Evolutionary conservation across 2,797 vertebrate species (phyloP).

Genomic region (Gymnoscopelus microlampas): DNA sequence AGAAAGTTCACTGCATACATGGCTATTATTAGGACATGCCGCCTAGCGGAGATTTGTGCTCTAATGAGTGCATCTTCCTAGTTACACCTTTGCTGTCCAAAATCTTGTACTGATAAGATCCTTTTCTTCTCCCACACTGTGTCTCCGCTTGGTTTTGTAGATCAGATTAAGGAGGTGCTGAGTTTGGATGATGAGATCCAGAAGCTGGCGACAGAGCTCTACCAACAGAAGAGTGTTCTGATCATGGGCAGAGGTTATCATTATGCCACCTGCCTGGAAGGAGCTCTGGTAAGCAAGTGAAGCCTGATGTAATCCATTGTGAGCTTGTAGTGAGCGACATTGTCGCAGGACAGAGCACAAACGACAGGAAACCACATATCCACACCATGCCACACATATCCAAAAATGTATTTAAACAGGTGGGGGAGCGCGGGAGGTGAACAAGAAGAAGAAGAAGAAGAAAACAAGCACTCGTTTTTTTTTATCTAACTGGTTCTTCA

Average conservation of each 20-base stretch:
- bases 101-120: not conserved
- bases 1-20: too few relatives aligned
- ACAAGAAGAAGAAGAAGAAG: too few relatives aligned
- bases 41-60: too few relatives aligned
- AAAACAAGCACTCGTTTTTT: too few relatives aligned
- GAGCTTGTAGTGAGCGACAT: not conserved
- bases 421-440: too few relatives aligned
- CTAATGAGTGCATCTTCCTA: not conserved
- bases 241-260: conserved; percentile 99
- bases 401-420: too few relatives aligned
- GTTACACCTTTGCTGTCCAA: not conserved
- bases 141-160: conserved; percentile 66
- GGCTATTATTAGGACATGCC: too few relatives aligned
- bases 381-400: too few relatives aligned
- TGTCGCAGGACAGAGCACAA: not conserved
- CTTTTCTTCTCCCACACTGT: not conserved
- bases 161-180: conserved; percentile 96
- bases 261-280: conserved; percentile 96
- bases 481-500: too few relatives aligned
- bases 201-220: conserved; percentile 92
- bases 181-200: conserved; percentile 97
- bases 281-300: conserved; percentile 88
- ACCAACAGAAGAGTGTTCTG: conserved; percentile 97
- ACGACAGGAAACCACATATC: not conserved
- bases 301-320: not conserved